Conservation (phyloP, 2,113 vertebrate species). For the Neopipo cinnamomea region DNA sequence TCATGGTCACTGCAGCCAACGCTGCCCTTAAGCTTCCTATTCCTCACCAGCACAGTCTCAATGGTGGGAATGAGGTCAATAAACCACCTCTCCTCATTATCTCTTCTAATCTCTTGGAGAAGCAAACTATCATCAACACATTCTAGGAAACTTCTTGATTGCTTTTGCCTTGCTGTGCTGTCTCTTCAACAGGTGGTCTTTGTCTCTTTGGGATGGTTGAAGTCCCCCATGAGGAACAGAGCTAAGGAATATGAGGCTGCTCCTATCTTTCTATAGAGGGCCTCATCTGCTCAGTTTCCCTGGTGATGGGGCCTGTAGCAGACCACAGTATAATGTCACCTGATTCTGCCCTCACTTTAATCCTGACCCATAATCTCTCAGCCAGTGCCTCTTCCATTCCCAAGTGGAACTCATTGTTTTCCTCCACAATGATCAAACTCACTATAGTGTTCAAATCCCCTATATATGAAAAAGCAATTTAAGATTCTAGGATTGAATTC, state of each 20-base stretch:
- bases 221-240: background rate
- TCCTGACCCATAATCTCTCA: background rate
- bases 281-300: background rate
- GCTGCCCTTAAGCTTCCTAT: background rate
- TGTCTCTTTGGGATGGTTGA: rapidly evolving
- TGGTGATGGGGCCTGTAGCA: background rate
- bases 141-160: background rate
- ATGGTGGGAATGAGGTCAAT: background rate
- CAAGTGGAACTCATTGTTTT: background rate
- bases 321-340: background rate
- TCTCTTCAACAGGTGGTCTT: background rate
- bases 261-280: background rate
- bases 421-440: background rate
- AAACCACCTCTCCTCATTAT: background rate
- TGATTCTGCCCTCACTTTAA: background rate
- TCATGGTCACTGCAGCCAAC: background rate
- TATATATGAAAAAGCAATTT: background rate
- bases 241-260: background rate
- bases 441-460: background rate
- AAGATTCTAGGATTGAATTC: background rate
- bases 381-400: background rate
- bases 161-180: background rate
- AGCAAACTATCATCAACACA: background rate
- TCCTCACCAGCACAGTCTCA: background rate
- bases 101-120: background rate